Evolutionary conservation across 2,888 invertebrate genomes (phyloP), one percentile per base, ranked within the genome.

Genomic region (Tinea pellionella): DNA sequence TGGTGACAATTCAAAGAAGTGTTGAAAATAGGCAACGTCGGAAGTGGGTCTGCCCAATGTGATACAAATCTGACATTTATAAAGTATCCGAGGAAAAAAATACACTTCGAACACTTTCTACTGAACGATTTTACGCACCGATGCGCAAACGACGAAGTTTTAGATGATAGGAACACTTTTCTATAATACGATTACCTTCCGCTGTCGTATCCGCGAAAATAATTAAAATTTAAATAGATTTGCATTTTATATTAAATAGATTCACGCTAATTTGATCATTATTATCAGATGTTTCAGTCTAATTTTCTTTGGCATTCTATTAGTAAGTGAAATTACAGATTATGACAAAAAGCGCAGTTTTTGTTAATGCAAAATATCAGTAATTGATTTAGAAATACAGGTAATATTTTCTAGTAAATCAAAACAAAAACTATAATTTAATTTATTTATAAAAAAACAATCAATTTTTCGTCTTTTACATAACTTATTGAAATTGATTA

Each of bases 71-170:
- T 59, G 37, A 43, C 47, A 59, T 59, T 59, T 59, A 59, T 59
- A 59, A 59, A 43, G 37, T 47, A 29, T 59, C 30, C 19, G n/a
- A 13, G 42, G 30, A 47, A 59, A 59, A 59, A 59, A 47, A 13
- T 13, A 12, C n/a, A 12, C 15, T 13, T 24, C 24, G 18, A 47
- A 71, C 77, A 84, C 86, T 86, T 86, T 86, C 86, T 84, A 80
- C 61, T 62, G 63, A 62, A 62, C 69, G 70, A 72, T 75, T 78
- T 80, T 68, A 79, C 77, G 85, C 68, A 77, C 67, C 67, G 65
- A 61, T 64, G 59, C 47, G 29, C 43, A 41, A 55, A 15, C 59
- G 59, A 41, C 43, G 37, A 41, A 43, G 43, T 59, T 29, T 57
- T 24, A 47, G 47, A 59, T 59, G 24, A 24, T 59, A 30, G 47